These are phyloP conservation scores for Cardiocondyla obscurior DNA, from an alignment of 1,140 invertebrate species.

Conservation along the genomic window DNA sequence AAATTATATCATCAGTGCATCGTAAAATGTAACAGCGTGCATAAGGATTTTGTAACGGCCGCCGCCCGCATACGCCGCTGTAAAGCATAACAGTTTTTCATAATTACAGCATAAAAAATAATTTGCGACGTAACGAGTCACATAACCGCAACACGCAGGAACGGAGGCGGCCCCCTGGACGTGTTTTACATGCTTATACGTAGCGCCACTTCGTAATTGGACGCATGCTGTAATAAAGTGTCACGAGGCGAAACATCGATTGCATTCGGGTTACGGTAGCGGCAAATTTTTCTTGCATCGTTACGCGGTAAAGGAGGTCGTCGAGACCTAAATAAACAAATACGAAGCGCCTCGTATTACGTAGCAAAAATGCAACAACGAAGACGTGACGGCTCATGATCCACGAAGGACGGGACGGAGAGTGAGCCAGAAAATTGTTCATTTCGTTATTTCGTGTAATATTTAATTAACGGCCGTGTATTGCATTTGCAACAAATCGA, in stretches of 20 bases:
- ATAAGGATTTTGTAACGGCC: slow-evolving; percentile 23
- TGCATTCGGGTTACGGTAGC: slow-evolving; percentile 23
- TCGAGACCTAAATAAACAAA: not conserved
- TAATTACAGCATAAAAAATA: slow-evolving; percentile 54
- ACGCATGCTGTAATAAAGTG: slow-evolving; percentile 64
- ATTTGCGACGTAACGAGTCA: slow-evolving; percentile 47
- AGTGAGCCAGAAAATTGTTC: slow-evolving; percentile 29
- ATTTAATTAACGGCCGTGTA: slow-evolving; percentile 49
- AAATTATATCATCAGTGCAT: slow-evolving; percentile 35
- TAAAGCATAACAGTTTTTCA: slow-evolving; percentile 53
- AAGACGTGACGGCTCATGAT: not conserved
- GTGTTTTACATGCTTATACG: slow-evolving; percentile 48
- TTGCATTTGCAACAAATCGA: slow-evolving; percentile 54
- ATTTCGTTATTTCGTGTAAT: slow-evolving; percentile 38
- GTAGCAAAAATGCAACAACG: not conserved
- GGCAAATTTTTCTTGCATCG: not conserved
- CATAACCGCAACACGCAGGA: not conserved
- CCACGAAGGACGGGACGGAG: not conserved
- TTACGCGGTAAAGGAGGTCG: not conserved
- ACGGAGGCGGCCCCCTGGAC: not conserved
- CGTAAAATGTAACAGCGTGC: slow-evolving; percentile 29
- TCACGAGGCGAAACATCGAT: slow-evolving; percentile 65
- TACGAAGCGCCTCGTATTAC: not conserved
- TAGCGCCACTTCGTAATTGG: slow-evolving; percentile 38
- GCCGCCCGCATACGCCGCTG: not conserved